phyloP scores from a whole-genome alignment of 2,797 vertebrate species.

The Hypotaenidia okinawae region DNA sequence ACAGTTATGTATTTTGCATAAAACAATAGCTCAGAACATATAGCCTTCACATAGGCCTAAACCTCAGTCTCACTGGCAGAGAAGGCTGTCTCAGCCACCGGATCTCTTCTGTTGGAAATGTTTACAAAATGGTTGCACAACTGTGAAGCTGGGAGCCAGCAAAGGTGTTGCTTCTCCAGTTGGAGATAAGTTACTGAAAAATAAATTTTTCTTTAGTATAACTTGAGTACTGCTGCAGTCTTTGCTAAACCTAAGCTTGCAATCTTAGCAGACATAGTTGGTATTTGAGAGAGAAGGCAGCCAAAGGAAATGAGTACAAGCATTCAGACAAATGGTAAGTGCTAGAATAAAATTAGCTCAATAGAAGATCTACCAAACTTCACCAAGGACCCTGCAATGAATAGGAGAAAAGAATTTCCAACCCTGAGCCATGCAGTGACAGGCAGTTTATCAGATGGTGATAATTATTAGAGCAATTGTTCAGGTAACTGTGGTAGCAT shows the following conservation, averaged over 20 bases:
- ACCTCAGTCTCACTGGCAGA: not conserved
- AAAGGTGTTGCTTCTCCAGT: not conserved
- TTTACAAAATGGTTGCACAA: not conserved
- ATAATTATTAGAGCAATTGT: not conserved
- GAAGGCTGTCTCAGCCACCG: not conserved
- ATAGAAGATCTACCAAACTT: not conserved
- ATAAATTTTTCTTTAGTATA: not conserved
- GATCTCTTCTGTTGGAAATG: not conserved
- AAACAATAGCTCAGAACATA: constrained; percentile 18
- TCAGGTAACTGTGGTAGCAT: not conserved
- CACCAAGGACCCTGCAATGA: not conserved
- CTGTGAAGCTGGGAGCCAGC: not conserved
- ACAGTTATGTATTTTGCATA: not conserved
- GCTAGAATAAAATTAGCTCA: not conserved
- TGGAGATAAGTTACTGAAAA: not conserved
- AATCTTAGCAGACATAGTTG: not conserved
- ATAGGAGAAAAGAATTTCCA: not conserved
- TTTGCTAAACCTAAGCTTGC: not conserved
- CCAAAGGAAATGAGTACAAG: not conserved
- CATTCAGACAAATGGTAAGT: not conserved
- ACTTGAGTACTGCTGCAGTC: not conserved
- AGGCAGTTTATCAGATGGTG: not conserved
- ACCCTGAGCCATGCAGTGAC: not conserved
- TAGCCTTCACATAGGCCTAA: not conserved
- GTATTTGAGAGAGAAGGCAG: not conserved